Evolutionary conservation across 2,888 invertebrate species (phyloP).

Genomic region (Amiota mariae): DNA sequence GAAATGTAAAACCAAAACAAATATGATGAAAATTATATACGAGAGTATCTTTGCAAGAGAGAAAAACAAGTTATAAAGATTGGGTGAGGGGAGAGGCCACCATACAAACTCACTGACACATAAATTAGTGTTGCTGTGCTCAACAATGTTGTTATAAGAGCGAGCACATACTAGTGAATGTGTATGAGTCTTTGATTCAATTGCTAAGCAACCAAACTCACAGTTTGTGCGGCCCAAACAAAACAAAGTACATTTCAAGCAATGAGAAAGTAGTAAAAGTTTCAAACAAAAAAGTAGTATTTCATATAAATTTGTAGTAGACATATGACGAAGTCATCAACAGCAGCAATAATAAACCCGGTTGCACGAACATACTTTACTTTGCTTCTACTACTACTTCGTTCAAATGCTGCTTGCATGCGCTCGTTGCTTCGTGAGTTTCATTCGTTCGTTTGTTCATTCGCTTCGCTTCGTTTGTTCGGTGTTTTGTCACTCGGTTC

Average conservation of each 20-base stretch:
- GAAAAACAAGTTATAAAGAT: conserved; percentile 19
- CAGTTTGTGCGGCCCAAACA: conserved; percentile 19
- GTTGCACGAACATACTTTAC: too few species aligned
- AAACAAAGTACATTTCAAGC: conserved; percentile 16
- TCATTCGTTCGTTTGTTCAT: background rate
- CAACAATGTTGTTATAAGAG: background rate
- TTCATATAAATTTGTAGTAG: too few species aligned
- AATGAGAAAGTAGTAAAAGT: background rate
- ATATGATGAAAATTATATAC: conserved; percentile 54
- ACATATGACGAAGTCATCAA: too few species aligned
- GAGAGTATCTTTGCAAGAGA: background rate
- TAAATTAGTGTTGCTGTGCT: too few species aligned
- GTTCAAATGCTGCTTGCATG: background rate
- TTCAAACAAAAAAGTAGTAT: too few species aligned
- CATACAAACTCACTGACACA: too few species aligned
- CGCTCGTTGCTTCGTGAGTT: background rate
- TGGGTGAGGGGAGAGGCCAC: too few species aligned
- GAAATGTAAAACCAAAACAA: conserved; percentile 70
- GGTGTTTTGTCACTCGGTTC: background rate
- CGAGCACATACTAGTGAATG: too few species aligned
- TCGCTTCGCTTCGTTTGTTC: background rate
- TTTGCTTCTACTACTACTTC: too few species aligned
- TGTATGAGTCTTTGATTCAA: background rate
- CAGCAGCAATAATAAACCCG: too few species aligned
- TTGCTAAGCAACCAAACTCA: conserved; percentile 44